Conservation (phyloP, 2,888 invertebrate species). For the Acanthosepion lycidas region DNA sequence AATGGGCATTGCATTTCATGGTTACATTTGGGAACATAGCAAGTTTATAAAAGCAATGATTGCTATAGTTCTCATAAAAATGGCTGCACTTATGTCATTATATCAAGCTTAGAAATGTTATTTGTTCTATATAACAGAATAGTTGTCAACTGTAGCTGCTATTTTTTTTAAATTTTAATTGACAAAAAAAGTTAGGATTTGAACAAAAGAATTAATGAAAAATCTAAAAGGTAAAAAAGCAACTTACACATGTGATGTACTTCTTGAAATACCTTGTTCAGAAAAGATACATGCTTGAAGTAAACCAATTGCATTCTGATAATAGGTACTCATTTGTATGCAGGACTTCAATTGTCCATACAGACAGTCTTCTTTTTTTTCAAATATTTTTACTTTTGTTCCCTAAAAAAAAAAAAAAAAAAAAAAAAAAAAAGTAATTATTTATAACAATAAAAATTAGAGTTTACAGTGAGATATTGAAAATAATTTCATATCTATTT, state of each 20-base stretch:
- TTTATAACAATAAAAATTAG: background rate
- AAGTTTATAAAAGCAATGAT: too few relatives aligned
- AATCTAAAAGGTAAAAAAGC: background rate
- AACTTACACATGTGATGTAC: conserved; percentile 40
- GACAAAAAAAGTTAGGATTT: too few relatives aligned
- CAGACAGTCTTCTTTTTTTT: background rate
- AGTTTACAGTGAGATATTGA: background rate
- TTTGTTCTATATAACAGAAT: too few relatives aligned
- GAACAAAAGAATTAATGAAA: background rate
- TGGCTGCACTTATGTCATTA: too few relatives aligned
- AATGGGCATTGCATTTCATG: too few relatives aligned
- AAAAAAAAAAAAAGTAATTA: background rate
- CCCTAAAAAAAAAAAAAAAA: conserved; percentile 45
- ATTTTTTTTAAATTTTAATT: too few relatives aligned
- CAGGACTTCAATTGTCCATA: background rate
- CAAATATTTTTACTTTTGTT: conserved; percentile 33
- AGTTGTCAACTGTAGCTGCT: too few relatives aligned
- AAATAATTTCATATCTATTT: too few relatives aligned
- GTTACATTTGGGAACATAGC: too few relatives aligned
- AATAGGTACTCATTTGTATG: conserved; percentile 18
- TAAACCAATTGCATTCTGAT: background rate
- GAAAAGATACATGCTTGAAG: background rate
- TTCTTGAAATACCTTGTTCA: conserved; percentile 42
- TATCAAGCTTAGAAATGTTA: too few relatives aligned
- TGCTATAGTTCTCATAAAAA: too few relatives aligned